A percentile compares a stretch with the other conserved stretches of the same genome.
Evolutionary conservation across 2,888 invertebrate genomes (phyloP).

Genomic region (Lacanobia wlatinum): DNA sequence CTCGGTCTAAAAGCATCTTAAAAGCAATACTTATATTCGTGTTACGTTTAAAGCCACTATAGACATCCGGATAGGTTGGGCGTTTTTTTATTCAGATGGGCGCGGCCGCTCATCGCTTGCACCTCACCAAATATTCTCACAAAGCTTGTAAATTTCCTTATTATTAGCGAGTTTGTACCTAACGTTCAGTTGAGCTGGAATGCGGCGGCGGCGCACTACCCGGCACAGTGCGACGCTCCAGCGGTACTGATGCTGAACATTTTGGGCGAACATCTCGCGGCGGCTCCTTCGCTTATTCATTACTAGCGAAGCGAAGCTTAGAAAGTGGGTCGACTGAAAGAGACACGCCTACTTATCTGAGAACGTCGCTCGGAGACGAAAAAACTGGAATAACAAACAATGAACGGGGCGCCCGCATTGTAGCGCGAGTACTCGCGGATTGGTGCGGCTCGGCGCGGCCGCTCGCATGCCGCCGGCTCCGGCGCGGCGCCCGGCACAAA

Average conservation of each 20-base stretch:
- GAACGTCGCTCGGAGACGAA: slow-evolving; percentile 49
- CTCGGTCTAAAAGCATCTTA: too few species aligned
- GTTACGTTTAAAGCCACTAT: background rate
- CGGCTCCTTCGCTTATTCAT: slow-evolving; percentile 40
- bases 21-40: background rate
- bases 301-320: slow-evolving; percentile 29
- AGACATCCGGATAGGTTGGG: too few species aligned
- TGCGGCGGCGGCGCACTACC: slow-evolving; percentile 45
- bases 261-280: slow-evolving; percentile 40
- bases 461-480: background rate
- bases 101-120: slow-evolving; percentile 23
- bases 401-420: slow-evolving; percentile 60
- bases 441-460: too few species aligned
- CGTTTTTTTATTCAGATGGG: background rate
- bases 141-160: slow-evolving; percentile 66
- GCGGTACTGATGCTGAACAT: slow-evolving; percentile 29
- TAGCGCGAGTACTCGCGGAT: slow-evolving; percentile 34
- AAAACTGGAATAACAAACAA: slow-evolving; percentile 71
- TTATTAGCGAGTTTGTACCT: slow-evolving; percentile 68
- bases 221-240: slow-evolving; percentile 16
- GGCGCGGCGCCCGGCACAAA: slow-evolving; percentile 16
- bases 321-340: slow-evolving; percentile 64
- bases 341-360: slow-evolving; percentile 69
- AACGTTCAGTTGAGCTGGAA: slow-evolving; percentile 58
- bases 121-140: slow-evolving; percentile 52